A percentile compares a stretch with the other conserved stretches of the same genome.
Evolutionary conservation across 2,797 vertebrate species (phyloP).

Genomic region (Cossypha heuglini): DNA sequence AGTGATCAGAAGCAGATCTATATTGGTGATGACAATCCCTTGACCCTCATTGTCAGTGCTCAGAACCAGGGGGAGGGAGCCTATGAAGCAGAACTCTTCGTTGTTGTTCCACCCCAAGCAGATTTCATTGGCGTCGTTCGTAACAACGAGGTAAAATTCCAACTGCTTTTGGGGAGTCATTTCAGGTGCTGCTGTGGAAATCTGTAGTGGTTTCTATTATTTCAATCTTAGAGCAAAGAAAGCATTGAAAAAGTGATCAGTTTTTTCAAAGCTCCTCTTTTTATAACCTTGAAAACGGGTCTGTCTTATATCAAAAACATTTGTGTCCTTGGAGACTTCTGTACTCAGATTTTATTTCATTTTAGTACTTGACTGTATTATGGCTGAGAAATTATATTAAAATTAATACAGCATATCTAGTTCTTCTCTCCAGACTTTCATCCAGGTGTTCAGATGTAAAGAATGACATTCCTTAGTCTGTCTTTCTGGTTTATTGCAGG

Average conservation of each 20-base stretch:
- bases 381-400: neutral
- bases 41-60: constrained; percentile 86
- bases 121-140: constrained; percentile 91
- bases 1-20: constrained; percentile 92
- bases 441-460: neutral
- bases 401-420: neutral
- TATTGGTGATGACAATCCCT: constrained; percentile 91
- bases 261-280: neutral
- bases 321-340: neutral
- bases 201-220: neutral
- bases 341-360: neutral
- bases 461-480: neutral
- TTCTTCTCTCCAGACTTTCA: neutral
- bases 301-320: neutral
- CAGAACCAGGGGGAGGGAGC: constrained; percentile 93
- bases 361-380: neutral
- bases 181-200: neutral
- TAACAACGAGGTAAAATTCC: constrained; percentile 83
- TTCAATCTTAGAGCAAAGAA: neutral
- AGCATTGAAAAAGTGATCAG: neutral
- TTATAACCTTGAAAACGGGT: neutral
- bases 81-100: constrained; percentile 92
- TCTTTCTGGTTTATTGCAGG: constrained; percentile 42
- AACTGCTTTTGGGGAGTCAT: accelerated
- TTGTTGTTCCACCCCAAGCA: constrained; percentile 86